Percentiles rank a stretch among this genome's conserved stretches.
These are phyloP conservation scores for Peromyscus attwateri DNA, from an alignment of 2,797 vertebrate species.

Conservation along the genomic window DNA sequence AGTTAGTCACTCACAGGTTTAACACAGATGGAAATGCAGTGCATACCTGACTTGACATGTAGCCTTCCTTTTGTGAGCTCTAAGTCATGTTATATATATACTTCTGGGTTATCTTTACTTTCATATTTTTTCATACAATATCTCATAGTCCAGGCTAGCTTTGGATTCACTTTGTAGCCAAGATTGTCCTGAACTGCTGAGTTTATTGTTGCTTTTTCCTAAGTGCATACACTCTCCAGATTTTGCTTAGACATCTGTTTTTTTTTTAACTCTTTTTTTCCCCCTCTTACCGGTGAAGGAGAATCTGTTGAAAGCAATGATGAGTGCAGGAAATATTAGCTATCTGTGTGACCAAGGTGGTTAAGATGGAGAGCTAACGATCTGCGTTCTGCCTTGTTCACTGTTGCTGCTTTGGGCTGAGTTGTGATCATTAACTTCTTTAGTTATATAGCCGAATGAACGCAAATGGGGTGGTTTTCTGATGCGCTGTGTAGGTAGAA, in stretches of 20 bases:
- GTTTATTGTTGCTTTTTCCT: background rate
- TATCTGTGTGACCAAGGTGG: background rate
- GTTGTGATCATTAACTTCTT: conserved; percentile 54
- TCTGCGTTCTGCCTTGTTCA: background rate
- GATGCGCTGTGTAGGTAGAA: background rate
- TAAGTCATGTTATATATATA: background rate
- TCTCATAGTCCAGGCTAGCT: background rate
- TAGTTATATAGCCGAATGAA: background rate
- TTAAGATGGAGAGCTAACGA: background rate
- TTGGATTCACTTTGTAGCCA: background rate
- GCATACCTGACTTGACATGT: background rate
- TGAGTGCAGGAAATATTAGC: background rate
- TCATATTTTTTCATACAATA: background rate
- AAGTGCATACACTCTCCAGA: background rate
- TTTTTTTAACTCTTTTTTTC: background rate
- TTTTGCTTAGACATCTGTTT: background rate
- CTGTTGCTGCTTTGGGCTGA: background rate
- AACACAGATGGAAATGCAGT: conserved; percentile 6
- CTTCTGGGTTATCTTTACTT: background rate
- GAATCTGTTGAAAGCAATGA: background rate
- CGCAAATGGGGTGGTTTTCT: conserved; percentile 7
- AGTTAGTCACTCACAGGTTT: background rate
- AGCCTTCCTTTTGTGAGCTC: background rate
- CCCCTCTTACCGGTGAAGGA: background rate
- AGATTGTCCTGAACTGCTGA: background rate